These are phyloP conservation scores for Lamellibrachia luymesi DNA, from an alignment of 1,140 invertebrate species.

Conservation along the genomic window DNA sequence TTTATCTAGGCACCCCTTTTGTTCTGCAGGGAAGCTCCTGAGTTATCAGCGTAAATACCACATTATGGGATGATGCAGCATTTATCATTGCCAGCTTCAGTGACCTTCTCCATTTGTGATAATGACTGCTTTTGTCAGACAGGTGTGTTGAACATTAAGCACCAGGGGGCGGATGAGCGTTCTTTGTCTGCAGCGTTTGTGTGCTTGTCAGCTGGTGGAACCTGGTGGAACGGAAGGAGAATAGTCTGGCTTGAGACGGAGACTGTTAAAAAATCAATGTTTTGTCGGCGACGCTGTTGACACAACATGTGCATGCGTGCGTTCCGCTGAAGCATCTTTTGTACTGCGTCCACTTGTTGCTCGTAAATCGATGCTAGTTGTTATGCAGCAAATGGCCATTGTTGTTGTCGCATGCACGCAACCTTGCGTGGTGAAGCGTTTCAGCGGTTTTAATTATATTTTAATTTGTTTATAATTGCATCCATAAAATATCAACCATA, in stretches of 20 bases:
- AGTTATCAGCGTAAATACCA: not conserved
- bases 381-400: not conserved
- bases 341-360: not conserved
- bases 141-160: not conserved
- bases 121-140: not conserved
- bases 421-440: not conserved
- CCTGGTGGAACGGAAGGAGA: not conserved
- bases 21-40: not conserved
- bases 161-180: not conserved
- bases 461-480: not conserved
- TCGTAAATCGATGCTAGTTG: not conserved
- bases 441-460: not conserved
- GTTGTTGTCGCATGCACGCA: not conserved
- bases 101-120: not conserved
- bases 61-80: not conserved
- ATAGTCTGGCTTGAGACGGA: not conserved
- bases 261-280: slow-evolving; percentile 5
- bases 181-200: not conserved
- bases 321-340: not conserved
- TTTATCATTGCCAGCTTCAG: not conserved
- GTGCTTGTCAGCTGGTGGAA: not conserved
- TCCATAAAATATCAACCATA: not conserved
- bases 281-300: not conserved
- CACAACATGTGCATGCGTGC: not conserved
- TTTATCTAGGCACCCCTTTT: not conserved